phyloP scores from a whole-genome alignment of 2,888 invertebrate species.

The Pimpla rufipes region DNA sequence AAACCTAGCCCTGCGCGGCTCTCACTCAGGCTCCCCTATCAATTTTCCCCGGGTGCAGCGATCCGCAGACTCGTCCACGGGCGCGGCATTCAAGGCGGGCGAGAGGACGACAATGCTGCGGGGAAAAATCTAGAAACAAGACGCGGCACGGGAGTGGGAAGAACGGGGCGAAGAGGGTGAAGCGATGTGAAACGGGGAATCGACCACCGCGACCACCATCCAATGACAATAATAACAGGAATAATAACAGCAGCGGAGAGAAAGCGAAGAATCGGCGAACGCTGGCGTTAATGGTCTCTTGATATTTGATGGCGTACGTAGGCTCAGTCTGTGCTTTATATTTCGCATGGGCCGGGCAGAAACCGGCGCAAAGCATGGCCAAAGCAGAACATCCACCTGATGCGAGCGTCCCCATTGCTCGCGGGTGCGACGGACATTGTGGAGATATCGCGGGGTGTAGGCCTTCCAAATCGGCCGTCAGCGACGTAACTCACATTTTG shows the following conservation, averaged over 20 bases:
- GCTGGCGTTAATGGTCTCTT: constrained; percentile 75
- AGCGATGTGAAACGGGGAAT: constrained; percentile 47
- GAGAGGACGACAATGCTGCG: constrained; percentile 8
- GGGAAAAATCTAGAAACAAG: constrained; percentile 42
- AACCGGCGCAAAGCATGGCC: constrained; percentile 4
- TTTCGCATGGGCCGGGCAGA: neutral
- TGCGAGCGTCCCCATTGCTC: neutral
- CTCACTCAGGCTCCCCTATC: constrained; percentile 40
- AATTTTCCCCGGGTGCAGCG: constrained; percentile 30
- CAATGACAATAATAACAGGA: constrained; percentile 62
- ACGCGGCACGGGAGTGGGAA: constrained; percentile 7
- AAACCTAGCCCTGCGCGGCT: constrained; percentile 16
- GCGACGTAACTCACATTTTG: constrained; percentile 69
- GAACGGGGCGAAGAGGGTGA: constrained; percentile 16
- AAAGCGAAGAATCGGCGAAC: constrained; percentile 65
- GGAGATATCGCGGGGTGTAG: neutral
- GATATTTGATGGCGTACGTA: constrained; percentile 69
- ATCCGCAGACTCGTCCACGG: constrained; percentile 20
- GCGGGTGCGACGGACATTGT: constrained; percentile 23
- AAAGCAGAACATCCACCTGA: constrained; percentile 29
- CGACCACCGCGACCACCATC: constrained; percentile 42
- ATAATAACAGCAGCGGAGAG: constrained; percentile 42
- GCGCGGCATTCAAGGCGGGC: constrained; percentile 5
- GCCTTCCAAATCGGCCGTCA: constrained; percentile 13
- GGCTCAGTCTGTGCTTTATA: constrained; percentile 22